phyloP scores from a whole-genome alignment of 2,888 invertebrate genomes.

The Perizoma affinitatum region DNA sequence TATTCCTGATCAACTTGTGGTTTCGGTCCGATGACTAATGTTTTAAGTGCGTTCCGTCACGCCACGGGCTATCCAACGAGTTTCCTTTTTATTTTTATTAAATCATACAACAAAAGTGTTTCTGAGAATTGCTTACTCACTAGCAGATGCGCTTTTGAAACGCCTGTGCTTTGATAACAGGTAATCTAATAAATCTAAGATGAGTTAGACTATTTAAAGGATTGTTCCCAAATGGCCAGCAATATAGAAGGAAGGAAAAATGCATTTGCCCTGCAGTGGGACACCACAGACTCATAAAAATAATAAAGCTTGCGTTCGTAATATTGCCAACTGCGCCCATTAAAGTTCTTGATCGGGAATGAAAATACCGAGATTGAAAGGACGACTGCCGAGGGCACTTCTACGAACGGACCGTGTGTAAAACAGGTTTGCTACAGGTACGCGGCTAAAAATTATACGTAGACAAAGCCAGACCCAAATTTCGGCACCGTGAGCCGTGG shows the following conservation, averaged over 20 bases:
- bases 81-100: conserved; percentile 53
- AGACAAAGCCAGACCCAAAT: conserved; percentile 70
- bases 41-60: conserved; percentile 61
- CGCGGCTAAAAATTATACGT: conserved; percentile 76
- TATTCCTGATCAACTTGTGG: conserved; percentile 58
- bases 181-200: too few relatives aligned
- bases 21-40: conserved; percentile 53
- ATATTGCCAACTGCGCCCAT: conserved; percentile 48
- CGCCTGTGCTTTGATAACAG: too few relatives aligned
- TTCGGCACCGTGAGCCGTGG: conserved; percentile 61
- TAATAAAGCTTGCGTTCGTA: conserved; percentile 38
- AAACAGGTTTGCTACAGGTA: conserved; percentile 80
- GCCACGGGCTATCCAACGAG: conserved; percentile 50
- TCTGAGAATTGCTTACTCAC: conserved; percentile 56
- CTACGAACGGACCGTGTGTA: conserved; percentile 61
- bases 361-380: conserved; percentile 59
- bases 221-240: too few relatives aligned
- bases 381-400: conserved; percentile 55
- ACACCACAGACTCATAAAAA: too few relatives aligned
- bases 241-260: too few relatives aligned
- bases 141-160: too few relatives aligned
- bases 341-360: conserved; percentile 49
- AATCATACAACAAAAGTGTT: conserved; percentile 51
- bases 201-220: too few relatives aligned
- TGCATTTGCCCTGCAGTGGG: too few relatives aligned